Conservation (phyloP, 2,113 vertebrate species). For the Sclerurus mexicanus region DNA sequence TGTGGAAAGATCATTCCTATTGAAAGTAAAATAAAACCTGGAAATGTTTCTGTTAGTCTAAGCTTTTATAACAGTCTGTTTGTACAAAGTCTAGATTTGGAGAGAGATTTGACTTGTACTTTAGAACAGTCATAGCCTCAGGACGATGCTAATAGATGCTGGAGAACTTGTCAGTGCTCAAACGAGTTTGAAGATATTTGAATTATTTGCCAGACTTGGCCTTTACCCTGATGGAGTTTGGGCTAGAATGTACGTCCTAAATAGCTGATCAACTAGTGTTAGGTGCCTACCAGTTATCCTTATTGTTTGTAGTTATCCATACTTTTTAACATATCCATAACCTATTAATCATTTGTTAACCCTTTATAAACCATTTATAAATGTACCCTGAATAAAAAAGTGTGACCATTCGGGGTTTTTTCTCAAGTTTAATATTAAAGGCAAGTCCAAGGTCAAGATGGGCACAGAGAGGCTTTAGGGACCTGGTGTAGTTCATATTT, state of each 20-base stretch:
- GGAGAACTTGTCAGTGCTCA: neutral
- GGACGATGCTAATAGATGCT: neutral
- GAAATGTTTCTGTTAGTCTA: neutral
- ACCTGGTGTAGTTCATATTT: constrained; percentile 17
- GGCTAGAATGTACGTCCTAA: neutral
- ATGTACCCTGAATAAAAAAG: constrained; percentile 1
- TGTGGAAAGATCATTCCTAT: neutral
- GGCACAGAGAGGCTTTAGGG: constrained; percentile 23
- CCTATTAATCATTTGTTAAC: constrained; percentile 46
- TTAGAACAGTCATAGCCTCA: neutral
- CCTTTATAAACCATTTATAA: constrained; percentile 57
- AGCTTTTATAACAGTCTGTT: neutral
- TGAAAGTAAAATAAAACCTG: neutral
- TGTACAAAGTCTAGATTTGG: neutral
- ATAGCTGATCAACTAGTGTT: neutral
- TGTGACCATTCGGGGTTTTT: neutral
- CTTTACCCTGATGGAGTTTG: neutral
- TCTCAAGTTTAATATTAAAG: constrained; percentile 28
- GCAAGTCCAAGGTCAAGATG: constrained; percentile 62
- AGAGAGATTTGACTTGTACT: neutral
- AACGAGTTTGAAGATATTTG: neutral
- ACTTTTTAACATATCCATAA: neutral
- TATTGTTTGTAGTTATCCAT: neutral
- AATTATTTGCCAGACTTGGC: neutral
- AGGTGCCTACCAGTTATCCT: neutral